Evolutionary conservation across 2,113 vertebrate genomes (phyloP).

Genomic region (Semnornis frantzii): DNA sequence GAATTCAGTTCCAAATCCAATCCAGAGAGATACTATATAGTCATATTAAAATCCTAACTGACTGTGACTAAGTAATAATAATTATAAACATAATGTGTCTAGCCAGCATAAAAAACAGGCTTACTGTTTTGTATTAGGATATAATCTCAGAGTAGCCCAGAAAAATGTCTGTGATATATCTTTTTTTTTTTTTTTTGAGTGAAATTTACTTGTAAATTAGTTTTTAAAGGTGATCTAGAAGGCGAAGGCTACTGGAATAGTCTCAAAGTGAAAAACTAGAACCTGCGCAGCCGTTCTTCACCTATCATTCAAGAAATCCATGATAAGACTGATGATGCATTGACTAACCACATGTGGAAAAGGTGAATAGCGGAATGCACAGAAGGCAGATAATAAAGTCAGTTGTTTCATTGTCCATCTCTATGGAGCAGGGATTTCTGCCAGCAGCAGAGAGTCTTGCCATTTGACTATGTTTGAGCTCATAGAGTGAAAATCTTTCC

Average conservation of each 20-base stretch:
- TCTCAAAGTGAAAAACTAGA: background rate
- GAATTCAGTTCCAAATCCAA: background rate
- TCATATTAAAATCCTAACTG: background rate
- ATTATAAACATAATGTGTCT: slow-evolving; percentile 1
- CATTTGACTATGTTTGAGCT: background rate
- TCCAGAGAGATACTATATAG: background rate
- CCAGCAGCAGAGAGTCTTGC: background rate
- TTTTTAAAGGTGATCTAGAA: background rate
- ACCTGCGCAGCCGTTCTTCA: background rate
- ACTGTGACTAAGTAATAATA: slow-evolving; percentile 16
- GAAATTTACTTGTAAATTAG: slow-evolving; percentile 7
- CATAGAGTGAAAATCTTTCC: background rate
- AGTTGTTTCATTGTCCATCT: background rate
- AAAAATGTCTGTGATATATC: background rate
- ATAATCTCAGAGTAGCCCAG: background rate
- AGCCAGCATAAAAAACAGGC: background rate
- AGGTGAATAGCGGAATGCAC: background rate
- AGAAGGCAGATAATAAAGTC: background rate
- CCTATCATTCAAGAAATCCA: background rate
- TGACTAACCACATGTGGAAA: background rate
- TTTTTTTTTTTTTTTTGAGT: background rate
- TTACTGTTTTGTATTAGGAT: slow-evolving; percentile 13
- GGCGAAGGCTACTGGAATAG: background rate
- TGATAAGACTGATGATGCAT: background rate
- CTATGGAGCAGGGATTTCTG: background rate